Conservation (phyloP, 2,113 vertebrate species). For the Lepus timidus region DNA sequence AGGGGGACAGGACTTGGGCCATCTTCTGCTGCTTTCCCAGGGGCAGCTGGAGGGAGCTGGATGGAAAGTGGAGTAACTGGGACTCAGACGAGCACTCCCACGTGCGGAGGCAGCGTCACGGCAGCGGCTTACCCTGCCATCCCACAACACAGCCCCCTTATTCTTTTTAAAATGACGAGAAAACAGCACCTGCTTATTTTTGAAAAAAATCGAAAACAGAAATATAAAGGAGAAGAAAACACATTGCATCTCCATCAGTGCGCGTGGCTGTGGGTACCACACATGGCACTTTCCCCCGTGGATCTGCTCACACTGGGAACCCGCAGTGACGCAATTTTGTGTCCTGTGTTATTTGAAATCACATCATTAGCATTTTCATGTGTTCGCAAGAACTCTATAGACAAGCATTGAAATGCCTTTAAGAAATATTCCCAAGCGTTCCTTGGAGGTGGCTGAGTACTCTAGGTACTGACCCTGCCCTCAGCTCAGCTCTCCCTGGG, state of each 20-base stretch:
- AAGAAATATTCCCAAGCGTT: not conserved
- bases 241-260: fast-evolving
- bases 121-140: too few relatives aligned
- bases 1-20: too few relatives aligned
- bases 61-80: too few relatives aligned
- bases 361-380: not conserved
- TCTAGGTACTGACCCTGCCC: not conserved
- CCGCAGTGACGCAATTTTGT: fast-evolving
- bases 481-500: not conserved
- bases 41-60: too few relatives aligned
- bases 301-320: not conserved
- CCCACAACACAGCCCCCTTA: too few relatives aligned
- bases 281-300: fast-evolving
- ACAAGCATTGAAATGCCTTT: not conserved
- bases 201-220: not conserved
- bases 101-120: too few relatives aligned
- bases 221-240: not conserved
- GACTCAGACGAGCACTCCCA: too few relatives aligned
- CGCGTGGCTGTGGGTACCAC: fast-evolving
- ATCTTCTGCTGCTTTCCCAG: too few relatives aligned
- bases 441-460: too few relatives aligned
- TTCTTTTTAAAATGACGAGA: not conserved
- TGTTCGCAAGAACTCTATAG: not conserved
- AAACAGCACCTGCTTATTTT: not conserved
- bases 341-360: not conserved